phyloP scores from a whole-genome alignment of 2,797 vertebrate species.

The Eidolon dupreanum region DNA sequence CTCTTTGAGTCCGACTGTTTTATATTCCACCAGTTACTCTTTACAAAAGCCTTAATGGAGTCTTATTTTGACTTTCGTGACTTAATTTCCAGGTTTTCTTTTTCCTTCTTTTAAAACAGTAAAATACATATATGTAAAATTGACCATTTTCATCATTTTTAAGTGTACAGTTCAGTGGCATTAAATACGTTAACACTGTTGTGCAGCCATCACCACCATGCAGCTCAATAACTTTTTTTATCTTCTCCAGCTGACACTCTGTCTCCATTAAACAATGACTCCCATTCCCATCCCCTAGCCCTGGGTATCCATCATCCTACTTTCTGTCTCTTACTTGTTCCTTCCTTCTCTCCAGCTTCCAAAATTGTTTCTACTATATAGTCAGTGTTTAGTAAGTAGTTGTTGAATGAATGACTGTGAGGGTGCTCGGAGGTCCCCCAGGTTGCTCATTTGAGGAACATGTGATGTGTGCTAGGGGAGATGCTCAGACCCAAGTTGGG shows the following conservation, averaged over 20 bases:
- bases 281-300: background rate
- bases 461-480: background rate
- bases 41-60: background rate
- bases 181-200: accelerated
- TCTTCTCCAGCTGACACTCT: background rate
- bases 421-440: background rate
- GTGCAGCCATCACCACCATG: accelerated
- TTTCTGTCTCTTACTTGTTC: background rate
- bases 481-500: background rate
- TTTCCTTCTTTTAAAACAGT: background rate
- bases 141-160: background rate
- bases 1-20: background rate
- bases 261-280: background rate
- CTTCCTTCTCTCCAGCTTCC: background rate
- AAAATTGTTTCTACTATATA: background rate
- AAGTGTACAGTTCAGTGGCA: background rate
- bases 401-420: background rate
- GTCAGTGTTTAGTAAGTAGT: background rate
- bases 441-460: background rate
- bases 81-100: background rate
- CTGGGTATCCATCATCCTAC: accelerated
- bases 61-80: background rate
- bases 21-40: background rate
- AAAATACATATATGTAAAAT: background rate
- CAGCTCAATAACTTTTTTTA: background rate